Conservation (phyloP, 2,888 invertebrate genomes). For the Oasisia sp. region DNA sequence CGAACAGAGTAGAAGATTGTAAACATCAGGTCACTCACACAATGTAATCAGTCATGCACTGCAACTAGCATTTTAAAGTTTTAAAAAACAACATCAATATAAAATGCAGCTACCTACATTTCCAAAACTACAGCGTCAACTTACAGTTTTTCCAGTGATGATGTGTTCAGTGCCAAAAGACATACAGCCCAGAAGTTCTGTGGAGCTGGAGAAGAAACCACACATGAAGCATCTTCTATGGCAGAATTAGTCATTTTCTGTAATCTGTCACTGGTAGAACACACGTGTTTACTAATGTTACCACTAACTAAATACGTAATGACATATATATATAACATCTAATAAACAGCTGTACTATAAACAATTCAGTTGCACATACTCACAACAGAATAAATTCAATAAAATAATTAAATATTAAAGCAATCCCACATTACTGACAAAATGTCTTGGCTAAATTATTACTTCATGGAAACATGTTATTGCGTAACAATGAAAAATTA, state of each 20-base stretch:
- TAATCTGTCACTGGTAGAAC: not conserved
- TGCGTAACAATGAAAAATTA: no score
- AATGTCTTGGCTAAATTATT: no score
- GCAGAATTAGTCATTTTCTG: not conserved
- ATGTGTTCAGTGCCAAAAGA: slow-evolving; percentile 88
- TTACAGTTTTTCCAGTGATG: slow-evolving; percentile 74
- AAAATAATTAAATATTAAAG: no score
- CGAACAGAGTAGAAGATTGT: not conserved
- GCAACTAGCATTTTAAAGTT: no score
- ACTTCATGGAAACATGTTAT: no score
- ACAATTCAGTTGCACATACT: no score
- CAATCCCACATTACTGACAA: no score
- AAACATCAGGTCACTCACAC: not conserved
- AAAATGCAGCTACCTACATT: not conserved
- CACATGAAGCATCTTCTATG: not conserved
- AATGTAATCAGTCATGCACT: not conserved
- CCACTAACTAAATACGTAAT: not conserved
- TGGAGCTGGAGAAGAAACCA: slow-evolving; percentile 24
- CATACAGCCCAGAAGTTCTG: slow-evolving; percentile 91
- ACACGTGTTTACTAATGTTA: not conserved
- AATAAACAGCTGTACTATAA: no score
- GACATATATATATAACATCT: not conserved
- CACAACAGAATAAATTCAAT: no score
- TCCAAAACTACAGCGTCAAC: slow-evolving; percentile 71
- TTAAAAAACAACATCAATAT: not conserved